phyloP scores from a whole-genome alignment of 2,113 vertebrate species.

The Ictidomys tridecemlineatus region DNA sequence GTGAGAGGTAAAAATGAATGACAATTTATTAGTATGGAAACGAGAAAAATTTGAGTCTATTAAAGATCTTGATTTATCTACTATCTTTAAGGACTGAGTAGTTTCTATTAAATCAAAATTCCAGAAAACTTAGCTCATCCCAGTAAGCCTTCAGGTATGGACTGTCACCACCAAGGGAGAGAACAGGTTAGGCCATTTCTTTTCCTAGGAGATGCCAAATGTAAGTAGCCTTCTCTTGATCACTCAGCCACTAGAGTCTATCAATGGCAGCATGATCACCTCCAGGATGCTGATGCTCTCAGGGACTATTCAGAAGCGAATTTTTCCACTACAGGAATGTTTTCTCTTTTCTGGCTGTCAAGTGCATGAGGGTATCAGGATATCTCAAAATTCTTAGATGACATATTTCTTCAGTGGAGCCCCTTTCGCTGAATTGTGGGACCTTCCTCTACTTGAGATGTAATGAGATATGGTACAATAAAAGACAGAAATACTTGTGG shows the following conservation, averaged over 20 bases:
- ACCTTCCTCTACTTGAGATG: conserved; percentile 1
- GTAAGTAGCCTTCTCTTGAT: neutral
- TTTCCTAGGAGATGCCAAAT: neutral
- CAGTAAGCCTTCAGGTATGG: neutral
- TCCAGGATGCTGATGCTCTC: neutral
- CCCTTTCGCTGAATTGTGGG: neutral
- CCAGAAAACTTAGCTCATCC: neutral
- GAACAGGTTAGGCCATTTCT: neutral
- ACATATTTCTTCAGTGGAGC: neutral
- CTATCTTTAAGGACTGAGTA: conserved; percentile 31
- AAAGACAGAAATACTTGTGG: neutral
- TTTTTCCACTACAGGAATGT: neutral
- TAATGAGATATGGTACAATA: neutral
- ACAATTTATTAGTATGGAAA: conserved; percentile 12
- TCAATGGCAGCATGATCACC: neutral
- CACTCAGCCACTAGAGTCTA: neutral
- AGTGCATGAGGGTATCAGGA: neutral
- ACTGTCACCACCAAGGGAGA: neutral
- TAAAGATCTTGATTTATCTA: neutral
- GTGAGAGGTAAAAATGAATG: neutral
- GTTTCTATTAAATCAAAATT: conserved; percentile 44
- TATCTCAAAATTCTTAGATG: neutral
- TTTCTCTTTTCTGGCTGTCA: conserved; percentile 9
- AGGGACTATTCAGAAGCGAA: neutral
- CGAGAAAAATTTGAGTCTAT: neutral